Base-by-base conservation (phyloP, 2,888 invertebrate genomes). In the Drosophila recens region DNA sequence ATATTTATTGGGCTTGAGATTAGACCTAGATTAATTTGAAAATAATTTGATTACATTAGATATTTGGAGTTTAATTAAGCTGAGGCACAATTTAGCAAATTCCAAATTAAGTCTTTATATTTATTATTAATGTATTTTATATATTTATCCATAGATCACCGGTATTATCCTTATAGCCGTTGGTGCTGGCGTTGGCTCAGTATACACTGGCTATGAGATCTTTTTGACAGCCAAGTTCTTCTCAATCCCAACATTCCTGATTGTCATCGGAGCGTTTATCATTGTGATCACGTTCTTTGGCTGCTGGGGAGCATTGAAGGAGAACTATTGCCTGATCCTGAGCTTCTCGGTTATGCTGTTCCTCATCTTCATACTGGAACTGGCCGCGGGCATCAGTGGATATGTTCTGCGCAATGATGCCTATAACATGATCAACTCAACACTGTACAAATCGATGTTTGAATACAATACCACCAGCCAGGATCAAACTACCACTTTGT, bases 281-380 rank as follows among this genome's bases (percentile, higher is more conserved):
- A 95, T 97, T 91, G 91, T 97, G 75, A 95, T 97, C 53, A 95
- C 97, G 0, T 96, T 96, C 92, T 95, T 97, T 86, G 98, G 97
- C 67, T 98, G 97, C 93, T 97, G 97, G 93, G 98, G 98, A 46
- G 97, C 98, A 0, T 94, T 96, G 79, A 95, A 95, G 89, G 97
- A 97, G 91, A 97, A 96, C 92, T 96, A 97, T 91, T 95, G 96
- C 89, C 95, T 97, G 94, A 95, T 96, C 43, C 94, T 97, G 90
- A 95, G 95, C 90, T 97, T 96, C 90, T 94, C 94, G 9, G 93
- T 94, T 0, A 92, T 96, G 59, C 94, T 97, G 93, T 93, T 95
- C 23, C 79, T 96, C 46, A 95, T 97, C 80, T 96, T 97, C 89
- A 93, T 97, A 61, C 93, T 96, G 92, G 96, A 97, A 93, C 92